phyloP scores from a whole-genome alignment of 2,113 vertebrate genomes.

The Condylura cristata region DNA sequence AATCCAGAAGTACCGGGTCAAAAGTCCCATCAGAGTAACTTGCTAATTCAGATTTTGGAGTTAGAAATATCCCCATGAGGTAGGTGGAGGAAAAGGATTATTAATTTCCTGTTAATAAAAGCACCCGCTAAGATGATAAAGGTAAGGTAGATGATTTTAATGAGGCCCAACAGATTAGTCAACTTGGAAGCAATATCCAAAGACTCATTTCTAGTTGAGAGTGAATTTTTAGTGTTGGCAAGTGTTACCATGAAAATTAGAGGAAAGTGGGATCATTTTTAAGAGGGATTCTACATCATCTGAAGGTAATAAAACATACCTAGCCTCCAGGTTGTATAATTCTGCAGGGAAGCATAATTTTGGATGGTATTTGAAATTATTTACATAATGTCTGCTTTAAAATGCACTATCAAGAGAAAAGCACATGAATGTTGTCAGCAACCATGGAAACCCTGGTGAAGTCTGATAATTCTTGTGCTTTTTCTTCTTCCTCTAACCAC shows the following conservation, averaged over 20 bases:
- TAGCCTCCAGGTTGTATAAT: background rate
- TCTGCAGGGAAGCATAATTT: background rate
- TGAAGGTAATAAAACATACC: background rate
- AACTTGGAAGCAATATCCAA: background rate
- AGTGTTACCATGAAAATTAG: background rate
- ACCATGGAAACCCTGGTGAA: background rate
- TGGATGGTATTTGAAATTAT: constrained; percentile 6
- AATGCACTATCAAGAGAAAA: background rate
- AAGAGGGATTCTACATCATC: constrained; percentile 9
- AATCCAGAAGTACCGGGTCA: background rate
- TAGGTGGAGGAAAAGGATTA: background rate
- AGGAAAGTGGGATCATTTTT: background rate
- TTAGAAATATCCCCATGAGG: background rate
- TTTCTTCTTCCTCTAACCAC: background rate
- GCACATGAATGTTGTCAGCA: background rate
- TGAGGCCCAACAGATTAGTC: no score
- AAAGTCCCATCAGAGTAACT: background rate
- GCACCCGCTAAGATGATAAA: background rate
- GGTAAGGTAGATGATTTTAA: background rate
- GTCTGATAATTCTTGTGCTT: background rate
- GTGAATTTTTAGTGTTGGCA: background rate
- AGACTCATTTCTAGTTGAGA: background rate
- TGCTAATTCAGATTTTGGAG: background rate
- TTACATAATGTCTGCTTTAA: background rate
- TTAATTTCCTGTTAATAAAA: background rate